These are phyloP conservation scores for Scalopus aquaticus DNA, from an alignment of 2,113 vertebrate genomes.

Conservation along the genomic window DNA sequence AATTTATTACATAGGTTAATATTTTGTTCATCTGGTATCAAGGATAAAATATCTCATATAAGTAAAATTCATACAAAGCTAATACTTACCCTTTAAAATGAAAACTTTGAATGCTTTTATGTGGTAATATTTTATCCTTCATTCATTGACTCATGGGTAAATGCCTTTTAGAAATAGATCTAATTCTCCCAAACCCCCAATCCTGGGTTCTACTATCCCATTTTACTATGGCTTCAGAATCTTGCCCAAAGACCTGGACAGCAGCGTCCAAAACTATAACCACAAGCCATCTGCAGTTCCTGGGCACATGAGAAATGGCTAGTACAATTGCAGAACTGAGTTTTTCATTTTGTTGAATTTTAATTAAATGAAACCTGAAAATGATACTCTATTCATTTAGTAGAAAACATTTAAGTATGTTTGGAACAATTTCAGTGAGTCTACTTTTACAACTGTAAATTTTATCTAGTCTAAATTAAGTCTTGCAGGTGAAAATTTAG, in stretches of 20 bases:
- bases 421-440: not conserved
- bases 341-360: not conserved
- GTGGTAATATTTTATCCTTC: not conserved
- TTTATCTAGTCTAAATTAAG: not conserved
- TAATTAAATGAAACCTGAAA: not conserved
- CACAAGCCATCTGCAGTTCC: not conserved
- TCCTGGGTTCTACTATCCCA: not conserved
- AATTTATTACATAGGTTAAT: not conserved
- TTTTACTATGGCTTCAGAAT: not conserved
- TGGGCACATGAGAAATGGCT: not conserved
- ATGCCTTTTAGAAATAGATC: not conserved
- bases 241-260: not conserved
- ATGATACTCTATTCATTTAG: not conserved
- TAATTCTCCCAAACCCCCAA: not conserved
- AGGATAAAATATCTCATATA: not conserved
- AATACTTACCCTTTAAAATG: not conserved
- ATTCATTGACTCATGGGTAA: not conserved
- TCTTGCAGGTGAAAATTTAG: not conserved
- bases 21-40: not conserved
- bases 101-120: not conserved
- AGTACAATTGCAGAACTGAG: not conserved
- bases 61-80: not conserved
- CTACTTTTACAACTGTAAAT: not conserved
- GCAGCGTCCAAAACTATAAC: fast-evolving
- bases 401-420: not conserved